Conservation (phyloP, 1,140 invertebrate genomes). For the Paralvinella palmiformis region DNA sequence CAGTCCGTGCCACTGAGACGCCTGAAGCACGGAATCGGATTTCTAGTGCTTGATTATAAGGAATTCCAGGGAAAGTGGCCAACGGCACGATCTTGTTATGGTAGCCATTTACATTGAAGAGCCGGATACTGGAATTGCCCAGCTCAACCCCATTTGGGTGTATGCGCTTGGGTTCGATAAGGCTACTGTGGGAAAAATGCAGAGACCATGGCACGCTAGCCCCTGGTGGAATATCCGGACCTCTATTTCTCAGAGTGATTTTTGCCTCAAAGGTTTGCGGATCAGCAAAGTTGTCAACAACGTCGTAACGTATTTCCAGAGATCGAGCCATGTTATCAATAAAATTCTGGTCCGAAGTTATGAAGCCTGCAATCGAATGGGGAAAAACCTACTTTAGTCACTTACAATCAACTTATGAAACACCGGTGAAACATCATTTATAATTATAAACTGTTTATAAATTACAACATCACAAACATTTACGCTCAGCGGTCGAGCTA, state of each 20-base stretch:
- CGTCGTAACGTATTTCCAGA: neutral
- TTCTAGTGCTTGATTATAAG: constrained; percentile 30
- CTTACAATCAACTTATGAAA: too few relatives aligned
- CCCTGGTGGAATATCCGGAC: constrained; percentile 17
- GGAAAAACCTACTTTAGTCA: too few relatives aligned
- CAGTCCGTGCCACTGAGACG: neutral
- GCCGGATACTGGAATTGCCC: constrained; percentile 23
- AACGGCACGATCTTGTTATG: constrained; percentile 30
- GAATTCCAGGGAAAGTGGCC: constrained; percentile 26
- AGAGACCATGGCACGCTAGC: constrained; percentile 32
- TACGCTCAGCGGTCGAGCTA: too few relatives aligned
- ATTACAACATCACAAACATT: too few relatives aligned
- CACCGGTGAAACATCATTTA: too few relatives aligned
- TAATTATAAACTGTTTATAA: too few relatives aligned
- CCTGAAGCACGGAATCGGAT: neutral
- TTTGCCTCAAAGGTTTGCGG: constrained; percentile 5
- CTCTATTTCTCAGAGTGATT: constrained; percentile 31
- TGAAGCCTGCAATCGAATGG: too few relatives aligned
- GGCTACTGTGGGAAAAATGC: constrained; percentile 31
- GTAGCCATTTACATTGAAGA: constrained; percentile 34
- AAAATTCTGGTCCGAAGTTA: too few relatives aligned
- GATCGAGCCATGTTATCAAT: neutral
- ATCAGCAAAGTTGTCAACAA: neutral
- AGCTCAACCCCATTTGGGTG: constrained; percentile 18
- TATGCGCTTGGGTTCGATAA: constrained; percentile 29